These are phyloP conservation scores for Megatriorchis doriae DNA, from an alignment of 2,113 vertebrate species.

Conservation along the genomic window DNA sequence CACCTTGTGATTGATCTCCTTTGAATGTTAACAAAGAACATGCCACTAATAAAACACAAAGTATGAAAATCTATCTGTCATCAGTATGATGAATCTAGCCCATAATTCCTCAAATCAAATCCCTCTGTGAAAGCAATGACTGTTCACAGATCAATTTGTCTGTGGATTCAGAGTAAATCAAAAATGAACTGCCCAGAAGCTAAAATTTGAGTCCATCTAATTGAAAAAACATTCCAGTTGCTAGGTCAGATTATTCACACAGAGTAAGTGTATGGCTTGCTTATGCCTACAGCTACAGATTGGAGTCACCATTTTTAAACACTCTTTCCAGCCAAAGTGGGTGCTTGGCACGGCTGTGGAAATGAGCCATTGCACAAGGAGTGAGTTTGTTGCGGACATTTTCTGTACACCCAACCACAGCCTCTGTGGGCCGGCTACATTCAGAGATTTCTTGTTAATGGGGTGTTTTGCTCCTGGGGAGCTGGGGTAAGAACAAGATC, in stretches of 20 bases:
- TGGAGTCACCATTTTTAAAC: not conserved
- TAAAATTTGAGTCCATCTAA: slow-evolving; percentile 15
- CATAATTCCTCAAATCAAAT: slow-evolving; percentile 59
- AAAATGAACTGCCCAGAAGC: slow-evolving; percentile 48
- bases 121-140: slow-evolving; percentile 33
- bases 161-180: slow-evolving; percentile 47
- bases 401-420: not conserved
- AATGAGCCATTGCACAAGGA: not conserved
- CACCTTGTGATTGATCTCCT: slow-evolving; percentile 29
- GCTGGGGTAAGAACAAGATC: not conserved
- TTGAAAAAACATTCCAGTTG: slow-evolving; percentile 23
- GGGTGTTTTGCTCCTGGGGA: not conserved
- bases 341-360: not conserved
- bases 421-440: rapidly evolving
- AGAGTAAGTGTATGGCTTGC: not conserved
- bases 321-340: not conserved
- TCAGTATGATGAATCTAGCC: slow-evolving; percentile 32
- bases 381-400: not conserved
- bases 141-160: slow-evolving; percentile 45
- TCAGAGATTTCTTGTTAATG: not conserved
- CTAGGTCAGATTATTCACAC: not conserved
- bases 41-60: slow-evolving; percentile 46
- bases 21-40: slow-evolving; percentile 46
- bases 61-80: slow-evolving; percentile 46
- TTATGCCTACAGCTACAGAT: not conserved